Percentiles rank a stretch among this genome's conserved stretches.
These are phyloP conservation scores for Drosophila anceps DNA, from an alignment of 2,888 invertebrate genomes.

Conservation along the genomic window DNA sequence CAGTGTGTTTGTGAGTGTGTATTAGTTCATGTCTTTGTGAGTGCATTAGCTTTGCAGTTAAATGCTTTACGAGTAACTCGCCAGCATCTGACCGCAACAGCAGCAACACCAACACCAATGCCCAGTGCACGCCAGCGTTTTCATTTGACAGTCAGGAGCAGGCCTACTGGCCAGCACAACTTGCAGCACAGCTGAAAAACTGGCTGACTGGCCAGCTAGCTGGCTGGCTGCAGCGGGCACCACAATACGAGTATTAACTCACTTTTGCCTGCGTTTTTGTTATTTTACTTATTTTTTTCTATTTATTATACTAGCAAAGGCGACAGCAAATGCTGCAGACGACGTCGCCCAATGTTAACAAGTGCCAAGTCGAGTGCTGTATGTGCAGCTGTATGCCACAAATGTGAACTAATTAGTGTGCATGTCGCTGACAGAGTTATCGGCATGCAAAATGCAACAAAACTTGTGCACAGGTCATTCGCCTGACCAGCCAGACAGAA, in stretches of 20 bases:
- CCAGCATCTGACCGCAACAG: constrained; percentile 53
- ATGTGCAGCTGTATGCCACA: constrained; percentile 60
- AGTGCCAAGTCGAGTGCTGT: constrained; percentile 68
- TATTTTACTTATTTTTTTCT: constrained; percentile 28
- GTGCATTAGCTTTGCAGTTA: constrained; percentile 78
- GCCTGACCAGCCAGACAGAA: constrained; percentile 38
- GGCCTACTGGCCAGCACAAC: constrained; percentile 44
- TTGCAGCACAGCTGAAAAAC: constrained; percentile 52
- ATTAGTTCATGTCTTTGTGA: constrained; percentile 53
- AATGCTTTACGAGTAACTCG: constrained; percentile 69
- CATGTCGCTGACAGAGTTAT: constrained; percentile 75
- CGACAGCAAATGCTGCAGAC: constrained; percentile 21
- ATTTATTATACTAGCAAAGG: constrained; percentile 14
- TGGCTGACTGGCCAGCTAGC: constrained; percentile 27
- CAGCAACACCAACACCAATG: constrained; percentile 28
- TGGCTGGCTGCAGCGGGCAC: constrained; percentile 39
- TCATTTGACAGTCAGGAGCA: constrained; percentile 74
- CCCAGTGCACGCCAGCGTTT: constrained; percentile 47
- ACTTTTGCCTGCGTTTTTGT: constrained; percentile 63
- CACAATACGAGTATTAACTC: constrained; percentile 65
- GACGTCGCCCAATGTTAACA: constrained; percentile 64
- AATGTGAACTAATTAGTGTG: constrained; percentile 79
- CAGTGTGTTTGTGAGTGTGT: constrained; percentile 22
- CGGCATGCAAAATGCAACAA: constrained; percentile 56
- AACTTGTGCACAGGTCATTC: constrained; percentile 57